Conservation (phyloP, 2,888 invertebrate genomes). For the Acleris laterana region DNA sequence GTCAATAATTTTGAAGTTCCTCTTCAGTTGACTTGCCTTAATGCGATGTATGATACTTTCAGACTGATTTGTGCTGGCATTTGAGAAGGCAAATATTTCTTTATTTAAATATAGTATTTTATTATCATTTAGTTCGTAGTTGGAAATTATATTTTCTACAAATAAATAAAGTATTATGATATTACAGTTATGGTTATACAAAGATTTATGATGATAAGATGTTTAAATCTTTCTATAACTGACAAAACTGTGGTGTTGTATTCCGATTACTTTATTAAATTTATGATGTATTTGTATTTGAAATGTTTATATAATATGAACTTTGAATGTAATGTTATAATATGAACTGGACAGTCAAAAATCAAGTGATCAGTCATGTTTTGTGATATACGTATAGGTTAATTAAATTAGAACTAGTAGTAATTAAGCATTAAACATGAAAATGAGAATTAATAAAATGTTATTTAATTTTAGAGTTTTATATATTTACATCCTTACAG, state of each 20-base stretch:
- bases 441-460: constrained; percentile 67
- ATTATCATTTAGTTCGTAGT: constrained; percentile 7
- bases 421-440: constrained; percentile 39
- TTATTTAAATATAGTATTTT: background rate
- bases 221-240: constrained; percentile 17
- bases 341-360: constrained; percentile 40
- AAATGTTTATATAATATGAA: constrained; percentile 28
- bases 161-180: constrained; percentile 21
- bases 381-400: constrained; percentile 73
- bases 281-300: constrained; percentile 16
- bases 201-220: constrained; percentile 15
- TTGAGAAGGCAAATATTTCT: background rate
- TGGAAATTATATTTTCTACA: constrained; percentile 5
- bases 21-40: too few species aligned
- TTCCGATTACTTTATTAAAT: constrained; percentile 7
- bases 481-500: constrained; percentile 33
- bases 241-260: constrained; percentile 14
- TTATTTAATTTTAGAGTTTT: constrained; percentile 53
- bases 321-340: constrained; percentile 18
- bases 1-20: too few species aligned
- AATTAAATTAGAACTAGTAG: constrained; percentile 48
- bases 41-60: constrained; percentile 4
- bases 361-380: constrained; percentile 65
- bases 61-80: constrained; percentile 25
- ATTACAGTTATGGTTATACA: constrained; percentile 13